phyloP scores from a whole-genome alignment of 2,113 vertebrate species.

The Megaleporinus macrocephalus region DNA sequence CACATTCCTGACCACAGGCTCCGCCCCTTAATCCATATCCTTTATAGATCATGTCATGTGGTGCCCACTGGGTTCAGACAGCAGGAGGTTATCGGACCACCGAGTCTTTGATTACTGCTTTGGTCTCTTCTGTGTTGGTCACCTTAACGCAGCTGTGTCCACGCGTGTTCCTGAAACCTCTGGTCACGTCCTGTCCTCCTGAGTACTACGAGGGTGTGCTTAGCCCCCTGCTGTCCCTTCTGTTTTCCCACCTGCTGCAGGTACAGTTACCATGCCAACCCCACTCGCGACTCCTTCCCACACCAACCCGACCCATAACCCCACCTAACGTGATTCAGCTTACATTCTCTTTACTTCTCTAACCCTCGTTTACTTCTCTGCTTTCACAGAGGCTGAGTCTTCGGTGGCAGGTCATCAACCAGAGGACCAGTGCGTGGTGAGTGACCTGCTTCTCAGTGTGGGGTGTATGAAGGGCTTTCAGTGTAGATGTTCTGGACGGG shows the following conservation, averaged over 20 bases:
- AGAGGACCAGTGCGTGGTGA: slow-evolving; percentile 87
- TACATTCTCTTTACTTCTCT: no score
- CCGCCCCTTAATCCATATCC: slow-evolving; percentile 95
- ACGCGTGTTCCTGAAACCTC: slow-evolving; percentile 91
- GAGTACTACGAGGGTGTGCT: slow-evolving; percentile 89
- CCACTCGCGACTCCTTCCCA: no score
- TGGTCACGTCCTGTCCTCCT: slow-evolving; percentile 88
- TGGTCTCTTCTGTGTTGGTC: neutral
- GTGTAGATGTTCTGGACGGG: neutral
- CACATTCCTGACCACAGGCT: slow-evolving; percentile 92
- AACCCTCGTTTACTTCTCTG: no score
- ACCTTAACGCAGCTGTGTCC: slow-evolving; percentile 63
- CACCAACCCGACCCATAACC: no score
- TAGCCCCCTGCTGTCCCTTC: slow-evolving; percentile 89
- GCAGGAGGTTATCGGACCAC: no score
- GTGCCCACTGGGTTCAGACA: no score
- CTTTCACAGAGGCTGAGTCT: slow-evolving; percentile 86
- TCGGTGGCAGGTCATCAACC: slow-evolving; percentile 93
- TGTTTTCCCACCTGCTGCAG: slow-evolving; percentile 92
- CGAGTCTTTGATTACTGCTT: neutral
- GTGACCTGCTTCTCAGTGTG: slow-evolving; percentile 23
- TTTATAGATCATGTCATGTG: slow-evolving; percentile 51
- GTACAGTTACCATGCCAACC: no score
- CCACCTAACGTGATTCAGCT: no score
- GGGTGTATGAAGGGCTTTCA: neutral